Base-by-base conservation (phyloP, 1,140 invertebrate species). In the Gonioctena quinquepunctata region DNA sequence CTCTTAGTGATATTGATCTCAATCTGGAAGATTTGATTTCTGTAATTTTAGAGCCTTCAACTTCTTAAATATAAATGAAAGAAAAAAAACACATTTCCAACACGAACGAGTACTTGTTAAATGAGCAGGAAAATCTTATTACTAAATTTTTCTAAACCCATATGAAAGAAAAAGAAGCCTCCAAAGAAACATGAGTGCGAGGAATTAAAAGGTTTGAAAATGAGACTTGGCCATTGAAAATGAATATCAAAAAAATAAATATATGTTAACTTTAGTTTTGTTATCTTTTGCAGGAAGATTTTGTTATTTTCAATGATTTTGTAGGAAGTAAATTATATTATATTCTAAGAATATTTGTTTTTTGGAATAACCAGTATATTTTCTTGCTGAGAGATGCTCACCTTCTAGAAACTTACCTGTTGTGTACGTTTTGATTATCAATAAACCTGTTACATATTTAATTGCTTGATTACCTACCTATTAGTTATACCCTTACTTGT, bases 1-100 rank as follows among this genome's bases (percentile, higher is more conserved):
- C 73, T 59, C 52, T 80, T 5, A 73, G 79, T 61, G 77, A 81
- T 52, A 80, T 81, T 0, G 26, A 61, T 61, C 16, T 61, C 16
- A 27, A 61, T 28, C 13, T 61, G 26, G 59, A 61, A 27, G 59
- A 61, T 42, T 42, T 42, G 28, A 42, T 42, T 25, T 25, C 56
- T 19, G 21, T 18, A 54, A 54, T 23, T 25, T 23, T 59, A 7
- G 23, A 25, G 25, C 23, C 56, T 23, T 25, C 13, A 25, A 59
- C 19, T n/a, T 59, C 19, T 5, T 6, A 59, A 23, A 22, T 8
- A 25, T 8, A 5, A 59, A 42, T 42, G 33, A n/a, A 42, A 42
- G n/a, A 2, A 42, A 42, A 42, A 42, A 11, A 42, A 8, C 33
- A n/a, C n/a, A 42, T n/a, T 42, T 42, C 33, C 8, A 42, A 42